Base-by-base conservation (phyloP, 53 echinoderm and acorn worm species). In the Glandiceps talaboti region DNA sequence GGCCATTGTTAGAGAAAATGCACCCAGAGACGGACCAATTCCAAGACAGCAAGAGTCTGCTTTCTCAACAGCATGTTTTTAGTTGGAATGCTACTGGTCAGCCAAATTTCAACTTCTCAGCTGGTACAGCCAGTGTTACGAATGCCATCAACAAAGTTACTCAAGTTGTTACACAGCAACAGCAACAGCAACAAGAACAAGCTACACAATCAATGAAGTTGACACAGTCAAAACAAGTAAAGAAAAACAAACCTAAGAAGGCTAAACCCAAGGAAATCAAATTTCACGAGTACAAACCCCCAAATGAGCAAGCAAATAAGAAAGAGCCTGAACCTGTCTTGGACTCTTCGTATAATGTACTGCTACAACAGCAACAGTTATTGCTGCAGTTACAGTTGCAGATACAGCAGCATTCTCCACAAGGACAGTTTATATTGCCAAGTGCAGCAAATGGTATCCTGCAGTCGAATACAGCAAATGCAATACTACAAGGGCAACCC, bases 261-360 rank as follows among this genome's bases (percentile, higher is more conserved):
- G 85, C 93, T 26, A 94, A 94, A 77, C 93, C 91, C 0, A 99
- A 99, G 81, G 99, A 99, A 91, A 99, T 99, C 28, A 99, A 99
- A 79, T 99, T 99, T 45, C 99, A 99, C 76, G 99, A 99, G 83
- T 99, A 99, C 81, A 93, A 94, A 73, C 99, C 99, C 26, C 99
- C 99, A 1, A 99, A 99, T 78, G 99, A 99, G 75, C 87, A 87
- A 79, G 81, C 87, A 14, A 94, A 80, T 73, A 93, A 94, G 79
- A 33, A 87, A 14, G 83, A 80, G 33, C 87, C 80, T 75, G 79
- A 86, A 31, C 76, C 91, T 27, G 82, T 82, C 76, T 76, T 85
- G 1, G 81, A 80, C 33, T 84, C 84, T 74, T 89, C 89, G 75
- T 94, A 93, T 77, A 91, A 94, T 74, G 84, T 99, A 30, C 83